These are phyloP conservation scores for Carassius auratus DNA, from an alignment of 2,113 vertebrate species.

Conservation along the genomic window DNA sequence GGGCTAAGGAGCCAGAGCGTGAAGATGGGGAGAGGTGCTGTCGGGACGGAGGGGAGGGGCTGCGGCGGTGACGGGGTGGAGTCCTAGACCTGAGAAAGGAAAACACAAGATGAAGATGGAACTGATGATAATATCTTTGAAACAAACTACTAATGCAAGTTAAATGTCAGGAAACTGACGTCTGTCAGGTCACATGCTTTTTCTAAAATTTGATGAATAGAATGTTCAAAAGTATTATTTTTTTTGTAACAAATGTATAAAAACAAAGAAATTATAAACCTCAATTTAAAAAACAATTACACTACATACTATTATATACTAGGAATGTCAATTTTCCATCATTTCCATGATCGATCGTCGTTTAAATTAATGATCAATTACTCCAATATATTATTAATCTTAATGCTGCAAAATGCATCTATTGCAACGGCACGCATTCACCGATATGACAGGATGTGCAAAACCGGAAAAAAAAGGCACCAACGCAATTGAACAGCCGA, in stretches of 20 bases:
- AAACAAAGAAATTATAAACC: too few relatives aligned
- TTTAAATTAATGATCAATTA: too few relatives aligned
- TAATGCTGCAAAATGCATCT: too few relatives aligned
- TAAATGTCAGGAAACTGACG: neutral
- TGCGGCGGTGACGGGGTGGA: conserved; percentile 83
- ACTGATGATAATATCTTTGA: neutral
- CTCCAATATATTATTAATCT: too few relatives aligned
- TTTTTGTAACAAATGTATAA: neutral
- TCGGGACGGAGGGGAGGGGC: conserved; percentile 84
- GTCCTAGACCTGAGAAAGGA: conserved; percentile 70
- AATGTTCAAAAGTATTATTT: neutral
- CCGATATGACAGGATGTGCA: too few relatives aligned
- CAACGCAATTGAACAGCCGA: too few relatives aligned
- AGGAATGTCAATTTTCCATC: too few relatives aligned
- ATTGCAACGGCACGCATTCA: too few relatives aligned
- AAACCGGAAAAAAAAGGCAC: too few relatives aligned
- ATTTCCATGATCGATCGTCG: too few relatives aligned
- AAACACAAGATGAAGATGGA: neutral
- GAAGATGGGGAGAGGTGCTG: conserved; percentile 93
- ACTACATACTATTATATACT: too few relatives aligned
- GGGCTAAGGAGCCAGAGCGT: conserved; percentile 89
- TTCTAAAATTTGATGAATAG: neutral
- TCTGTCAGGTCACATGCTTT: neutral
- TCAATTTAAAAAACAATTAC: too few relatives aligned
- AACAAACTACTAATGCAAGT: neutral